Conservation (phyloP, 2,888 invertebrate species). For the Nematopogon swammerdamellus region DNA sequence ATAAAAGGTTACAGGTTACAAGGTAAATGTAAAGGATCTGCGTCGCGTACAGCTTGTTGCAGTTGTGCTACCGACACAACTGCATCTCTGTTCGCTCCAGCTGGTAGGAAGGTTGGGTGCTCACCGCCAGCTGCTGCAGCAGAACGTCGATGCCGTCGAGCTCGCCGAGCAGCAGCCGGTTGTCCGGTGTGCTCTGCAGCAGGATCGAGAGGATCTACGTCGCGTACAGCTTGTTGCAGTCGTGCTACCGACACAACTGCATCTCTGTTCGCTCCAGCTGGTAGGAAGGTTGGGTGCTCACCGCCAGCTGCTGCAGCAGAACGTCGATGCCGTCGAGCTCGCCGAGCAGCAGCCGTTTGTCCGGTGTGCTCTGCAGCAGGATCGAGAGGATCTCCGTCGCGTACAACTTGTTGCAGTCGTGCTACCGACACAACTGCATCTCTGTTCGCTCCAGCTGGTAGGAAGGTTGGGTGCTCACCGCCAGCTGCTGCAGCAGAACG, state of each 20-base stretch:
- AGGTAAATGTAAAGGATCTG: too few species aligned
- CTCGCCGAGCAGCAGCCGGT: constrained; percentile 80
- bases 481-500: constrained; percentile 89
- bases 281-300: constrained; percentile 59
- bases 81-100: too few species aligned
- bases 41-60: too few species aligned
- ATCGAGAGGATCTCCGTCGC: constrained; percentile 95
- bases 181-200: constrained; percentile 84
- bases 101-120: too few species aligned
- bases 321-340: constrained; percentile 95
- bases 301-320: constrained; percentile 89
- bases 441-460: constrained; percentile 97
- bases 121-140: constrained; percentile 88
- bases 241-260: too few species aligned
- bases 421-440: too few species aligned
- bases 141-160: constrained; percentile 95
- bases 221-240: too few species aligned
- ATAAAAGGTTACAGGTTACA: too few species aligned
- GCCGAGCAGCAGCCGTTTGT: constrained; percentile 79
- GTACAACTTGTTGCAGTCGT: constrained; percentile 93
- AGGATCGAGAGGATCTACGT: too few species aligned
- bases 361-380: constrained; percentile 84
- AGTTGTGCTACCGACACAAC: too few species aligned
- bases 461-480: constrained; percentile 56
- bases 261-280: constrained; percentile 96